Evolutionary conservation across 2,113 vertebrate genomes (phyloP), one percentile per base, ranked within the genome.

Genomic region (Polypterus bichir): DNA sequence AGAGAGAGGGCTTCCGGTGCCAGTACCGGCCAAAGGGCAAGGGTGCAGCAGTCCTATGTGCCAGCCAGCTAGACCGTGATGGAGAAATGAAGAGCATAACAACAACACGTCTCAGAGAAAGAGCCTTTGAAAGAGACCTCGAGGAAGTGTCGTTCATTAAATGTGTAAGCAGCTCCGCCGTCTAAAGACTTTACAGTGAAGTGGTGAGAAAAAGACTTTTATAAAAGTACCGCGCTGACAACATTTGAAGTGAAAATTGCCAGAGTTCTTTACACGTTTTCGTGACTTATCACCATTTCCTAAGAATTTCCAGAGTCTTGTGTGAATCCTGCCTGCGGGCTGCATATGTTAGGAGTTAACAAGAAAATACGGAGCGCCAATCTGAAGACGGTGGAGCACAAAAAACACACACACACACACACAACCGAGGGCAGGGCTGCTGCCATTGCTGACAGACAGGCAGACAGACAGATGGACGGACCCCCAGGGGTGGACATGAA

Each of bases 311-410:
- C 79, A 77, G 77, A 86, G 82, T 60, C 68, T 72, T 70, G 78
- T 85, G 88, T 86, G 83, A 90, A 88, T 81, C 78, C 60, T 81
- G 84, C 83, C 88, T 86, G 71, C 62, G 49, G 89, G 88, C 76
- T 78, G 83, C 88, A 86, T 83, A 75, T 91, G 89, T 88, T 90
- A 79, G 71, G 82, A 44, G 80, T 92, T 90, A 92, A 84, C 71
- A 27, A 80, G 83, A 74, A 88, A 86, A 87, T 76, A 83, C 79
- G 73, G 72, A 73, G 73, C 74, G 73, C 80, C 81, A 86, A 83
- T 77, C 72, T 76, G 75, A 83, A 27, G 27, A 27, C 27, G 27
- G 27, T 2, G 27, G 27, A 27, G 27, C 27, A 27, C 27, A 27
- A 27, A 27, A 27, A 1, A 27, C 27, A 27, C 27, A 27, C 27